A percentile compares a stretch with the other conserved stretches of the same genome.
These are phyloP conservation scores for Melanogrammus aeglefinus DNA, from an alignment of 2,797 vertebrate genomes.

Conservation along the genomic window DNA sequence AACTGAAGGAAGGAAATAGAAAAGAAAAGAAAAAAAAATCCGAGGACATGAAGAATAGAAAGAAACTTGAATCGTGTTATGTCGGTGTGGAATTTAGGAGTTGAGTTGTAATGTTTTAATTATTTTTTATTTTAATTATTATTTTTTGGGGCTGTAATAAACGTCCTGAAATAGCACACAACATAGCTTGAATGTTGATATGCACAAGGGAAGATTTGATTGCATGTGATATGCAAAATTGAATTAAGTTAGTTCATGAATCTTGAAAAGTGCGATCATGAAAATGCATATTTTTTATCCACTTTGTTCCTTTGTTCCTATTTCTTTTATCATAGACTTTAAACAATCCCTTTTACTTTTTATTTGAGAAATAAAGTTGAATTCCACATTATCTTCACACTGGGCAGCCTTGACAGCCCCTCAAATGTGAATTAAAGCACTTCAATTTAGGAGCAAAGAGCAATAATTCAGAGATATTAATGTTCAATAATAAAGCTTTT, in stretches of 20 bases:
- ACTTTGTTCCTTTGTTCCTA: conserved; percentile 77
- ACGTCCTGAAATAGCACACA: conserved; percentile 36
- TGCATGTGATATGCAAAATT: conserved; percentile 7
- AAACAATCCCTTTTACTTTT: conserved; percentile 79
- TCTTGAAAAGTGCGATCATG: conserved; percentile 58
- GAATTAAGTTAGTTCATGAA: conserved; percentile 32
- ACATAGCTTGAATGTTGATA: conserved; percentile 36
- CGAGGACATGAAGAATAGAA: conserved; percentile 32
- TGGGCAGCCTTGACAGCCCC: conserved; percentile 76
- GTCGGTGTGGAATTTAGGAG: neutral
- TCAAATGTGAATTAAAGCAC: conserved; percentile 82
- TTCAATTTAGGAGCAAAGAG: conserved; percentile 79
- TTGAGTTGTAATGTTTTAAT: neutral
- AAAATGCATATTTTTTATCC: conserved; percentile 72
- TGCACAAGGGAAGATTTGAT: conserved; percentile 42
- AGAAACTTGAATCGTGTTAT: conserved; percentile 11
- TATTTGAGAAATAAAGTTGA: conserved; percentile 78
- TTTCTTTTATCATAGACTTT: conserved; percentile 80
- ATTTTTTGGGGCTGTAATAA: conserved; percentile 23
- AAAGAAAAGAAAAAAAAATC: conserved; percentile 35
- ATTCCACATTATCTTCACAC: conserved; percentile 72
- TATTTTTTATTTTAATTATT: neutral
- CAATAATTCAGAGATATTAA: conserved; percentile 85
- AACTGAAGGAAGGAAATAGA: neutral
- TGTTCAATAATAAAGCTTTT: conserved; percentile 80